These are phyloP conservation scores for Gnathonemus longibarbis DNA, from an alignment of 2,113 vertebrate species.

Conservation along the genomic window DNA sequence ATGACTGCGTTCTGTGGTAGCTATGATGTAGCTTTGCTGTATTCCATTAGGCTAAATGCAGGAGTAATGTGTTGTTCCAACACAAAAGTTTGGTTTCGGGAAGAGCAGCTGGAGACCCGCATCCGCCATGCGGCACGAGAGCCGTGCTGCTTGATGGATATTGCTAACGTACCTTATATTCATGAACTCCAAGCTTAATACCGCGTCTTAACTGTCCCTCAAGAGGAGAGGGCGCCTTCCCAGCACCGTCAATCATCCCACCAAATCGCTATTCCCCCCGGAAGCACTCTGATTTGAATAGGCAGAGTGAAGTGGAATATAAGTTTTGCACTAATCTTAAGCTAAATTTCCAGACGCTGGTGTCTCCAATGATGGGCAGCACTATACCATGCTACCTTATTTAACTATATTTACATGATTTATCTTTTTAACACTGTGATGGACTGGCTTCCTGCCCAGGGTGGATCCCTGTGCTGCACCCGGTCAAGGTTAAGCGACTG, in stretches of 20 bases:
- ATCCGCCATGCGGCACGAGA: conserved; percentile 40
- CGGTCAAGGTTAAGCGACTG: not conserved
- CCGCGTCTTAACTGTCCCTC: conserved; percentile 21
- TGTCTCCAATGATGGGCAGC: not conserved
- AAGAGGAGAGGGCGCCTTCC: conserved; percentile 13
- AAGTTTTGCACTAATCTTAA: not conserved
- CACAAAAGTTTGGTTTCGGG: conserved; percentile 58
- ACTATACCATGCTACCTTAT: not conserved
- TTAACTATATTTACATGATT: not conserved
- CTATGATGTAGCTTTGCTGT: conserved; percentile 50
- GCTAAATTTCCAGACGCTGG: not conserved
- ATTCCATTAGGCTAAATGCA: conserved; percentile 56
- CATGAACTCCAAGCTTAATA: conserved; percentile 42
- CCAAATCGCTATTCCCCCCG: not conserved
- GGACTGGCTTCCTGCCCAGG: not conserved
- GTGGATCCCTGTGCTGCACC: not conserved
- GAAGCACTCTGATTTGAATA: conserved; percentile 19
- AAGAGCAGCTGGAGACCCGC: conserved; percentile 61
- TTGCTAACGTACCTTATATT: conserved; percentile 53
- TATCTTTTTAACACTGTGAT: not conserved
- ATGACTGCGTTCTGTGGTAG: conserved; percentile 34
- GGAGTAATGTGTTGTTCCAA: conserved; percentile 60
- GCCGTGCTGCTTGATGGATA: conserved; percentile 50
- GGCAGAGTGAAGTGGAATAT: not conserved
- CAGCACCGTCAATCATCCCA: conserved; percentile 14